Evolutionary conservation across 2,797 vertebrate species (phyloP).

Genomic region (Phrynocephalus vlangalii): DNA sequence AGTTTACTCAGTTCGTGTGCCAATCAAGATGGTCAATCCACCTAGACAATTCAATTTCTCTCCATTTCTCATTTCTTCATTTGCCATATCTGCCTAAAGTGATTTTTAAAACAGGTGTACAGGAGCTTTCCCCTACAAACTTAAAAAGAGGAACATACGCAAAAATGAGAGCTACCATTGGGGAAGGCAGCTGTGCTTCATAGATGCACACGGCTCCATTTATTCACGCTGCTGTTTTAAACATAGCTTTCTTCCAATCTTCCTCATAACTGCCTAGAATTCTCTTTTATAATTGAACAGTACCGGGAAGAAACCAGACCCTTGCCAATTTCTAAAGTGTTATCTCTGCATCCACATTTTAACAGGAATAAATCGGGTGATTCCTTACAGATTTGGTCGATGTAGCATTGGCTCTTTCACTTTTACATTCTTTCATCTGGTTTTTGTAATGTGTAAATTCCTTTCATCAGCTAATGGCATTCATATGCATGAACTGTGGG

Average conservation of each 20-base stretch:
- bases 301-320: slow-evolving; percentile 1
- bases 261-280: neutral
- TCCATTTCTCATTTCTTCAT: neutral
- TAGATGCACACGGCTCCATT: neutral
- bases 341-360: slow-evolving; percentile 19
- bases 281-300: slow-evolving; percentile 7
- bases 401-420: slow-evolving; percentile 13
- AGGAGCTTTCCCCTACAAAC: too few relatives aligned
- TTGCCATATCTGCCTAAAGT: too few relatives aligned
- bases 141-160: neutral
- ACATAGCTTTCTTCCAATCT: neutral
- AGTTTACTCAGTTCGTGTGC: neutral
- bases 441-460: slow-evolving; percentile 70
- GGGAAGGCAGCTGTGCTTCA: neutral
- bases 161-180: neutral
- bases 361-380: neutral
- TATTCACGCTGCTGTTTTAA: neutral
- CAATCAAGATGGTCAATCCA: neutral
- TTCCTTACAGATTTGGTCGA: slow-evolving; percentile 1
- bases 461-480: slow-evolving; percentile 64
- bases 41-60: neutral
- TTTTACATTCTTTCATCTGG: slow-evolving; percentile 65
- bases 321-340: neutral
- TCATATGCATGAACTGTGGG: slow-evolving; percentile 17
- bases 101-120: too few relatives aligned